Evolutionary conservation across 2,888 invertebrate species (phyloP).

Genomic region (Latheticus oryzae): DNA sequence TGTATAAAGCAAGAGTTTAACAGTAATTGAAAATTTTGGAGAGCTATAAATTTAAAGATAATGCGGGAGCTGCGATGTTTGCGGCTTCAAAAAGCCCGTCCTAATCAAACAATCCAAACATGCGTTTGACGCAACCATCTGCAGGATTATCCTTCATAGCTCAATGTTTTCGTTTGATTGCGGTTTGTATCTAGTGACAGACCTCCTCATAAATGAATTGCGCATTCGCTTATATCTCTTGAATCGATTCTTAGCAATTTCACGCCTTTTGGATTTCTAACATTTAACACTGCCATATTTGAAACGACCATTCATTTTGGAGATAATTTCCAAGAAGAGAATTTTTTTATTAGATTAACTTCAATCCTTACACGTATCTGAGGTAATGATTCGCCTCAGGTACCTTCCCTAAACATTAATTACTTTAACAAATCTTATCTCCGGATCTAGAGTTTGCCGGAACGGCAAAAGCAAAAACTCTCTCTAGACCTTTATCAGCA

Average conservation of each 20-base stretch:
- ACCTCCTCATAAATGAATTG: slow-evolving; percentile 45
- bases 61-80: too few species aligned
- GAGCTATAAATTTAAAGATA: too few species aligned
- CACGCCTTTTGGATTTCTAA: slow-evolving; percentile 59
- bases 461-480: slow-evolving; percentile 26
- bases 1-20: too few species aligned
- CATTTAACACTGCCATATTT: slow-evolving; percentile 59
- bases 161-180: slow-evolving; percentile 42
- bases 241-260: slow-evolving; percentile 60
- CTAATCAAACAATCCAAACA: too few species aligned
- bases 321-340: too few species aligned
- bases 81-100: too few species aligned
- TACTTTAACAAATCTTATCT: slow-evolving; percentile 48
- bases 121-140: too few species aligned
- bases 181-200: slow-evolving; percentile 46
- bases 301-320: too few species aligned
- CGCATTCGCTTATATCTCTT: slow-evolving; percentile 43
- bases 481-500: slow-evolving; percentile 30
- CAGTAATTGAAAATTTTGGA: too few species aligned
- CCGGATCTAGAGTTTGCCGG: too few species aligned
- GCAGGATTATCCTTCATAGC: too few species aligned
- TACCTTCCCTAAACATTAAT: slow-evolving; percentile 44
- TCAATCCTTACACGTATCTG: slow-evolving; percentile 43
- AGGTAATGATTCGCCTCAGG: slow-evolving; percentile 45
- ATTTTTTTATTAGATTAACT: too few species aligned